phyloP scores from a whole-genome alignment of 2,113 vertebrate genomes.

The Chascanopsetta lugubris region DNA sequence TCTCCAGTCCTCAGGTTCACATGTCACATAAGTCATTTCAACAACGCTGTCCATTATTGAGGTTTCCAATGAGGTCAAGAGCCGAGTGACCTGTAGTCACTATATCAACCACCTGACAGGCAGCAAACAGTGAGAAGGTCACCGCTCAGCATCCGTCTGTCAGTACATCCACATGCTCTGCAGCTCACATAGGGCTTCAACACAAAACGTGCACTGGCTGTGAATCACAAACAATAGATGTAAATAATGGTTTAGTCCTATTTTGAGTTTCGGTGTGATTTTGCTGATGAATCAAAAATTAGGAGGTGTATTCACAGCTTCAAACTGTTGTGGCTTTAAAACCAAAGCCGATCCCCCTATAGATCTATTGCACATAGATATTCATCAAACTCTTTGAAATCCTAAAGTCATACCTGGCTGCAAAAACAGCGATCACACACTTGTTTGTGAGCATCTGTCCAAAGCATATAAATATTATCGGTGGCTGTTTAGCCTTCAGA shows the following conservation, averaged over 20 bases:
- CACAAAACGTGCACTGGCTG: neutral
- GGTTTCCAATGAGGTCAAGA: slow-evolving; percentile 14
- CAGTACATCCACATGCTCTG: neutral
- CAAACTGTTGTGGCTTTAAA: neutral
- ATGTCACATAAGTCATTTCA: neutral
- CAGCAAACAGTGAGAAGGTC: neutral
- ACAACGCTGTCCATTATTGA: slow-evolving; percentile 1
- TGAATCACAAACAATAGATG: neutral
- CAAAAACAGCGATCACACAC: neutral
- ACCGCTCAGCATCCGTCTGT: neutral
- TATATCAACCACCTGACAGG: slow-evolving; percentile 8
- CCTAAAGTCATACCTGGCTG: no score
- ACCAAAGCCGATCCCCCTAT: neutral
- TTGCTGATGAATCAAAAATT: neutral
- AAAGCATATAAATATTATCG: neutral
- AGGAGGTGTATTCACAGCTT: neutral
- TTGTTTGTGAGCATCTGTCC: neutral
- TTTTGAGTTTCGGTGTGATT: neutral
- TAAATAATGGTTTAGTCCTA: neutral
- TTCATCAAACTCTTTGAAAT: neutral
- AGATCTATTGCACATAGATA: neutral
- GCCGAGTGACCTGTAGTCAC: neutral
- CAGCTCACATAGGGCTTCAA: neutral
- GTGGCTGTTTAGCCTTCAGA: neutral
- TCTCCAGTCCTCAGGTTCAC: no score